Conservation (phyloP, 2,113 vertebrate species). For the Coryphaenoides rupestris region DNA sequence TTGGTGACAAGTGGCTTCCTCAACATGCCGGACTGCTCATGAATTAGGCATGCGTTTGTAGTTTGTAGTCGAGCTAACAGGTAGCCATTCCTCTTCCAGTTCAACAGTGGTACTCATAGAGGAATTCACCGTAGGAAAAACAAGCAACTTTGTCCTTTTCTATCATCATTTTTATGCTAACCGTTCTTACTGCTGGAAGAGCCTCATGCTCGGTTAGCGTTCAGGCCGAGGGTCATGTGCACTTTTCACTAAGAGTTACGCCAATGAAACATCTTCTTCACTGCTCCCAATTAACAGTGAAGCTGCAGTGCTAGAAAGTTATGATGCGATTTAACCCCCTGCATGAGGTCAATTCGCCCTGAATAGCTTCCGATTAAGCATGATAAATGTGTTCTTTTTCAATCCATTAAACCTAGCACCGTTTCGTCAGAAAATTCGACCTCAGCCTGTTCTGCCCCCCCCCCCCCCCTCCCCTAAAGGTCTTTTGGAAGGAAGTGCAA, state of each 20-base stretch:
- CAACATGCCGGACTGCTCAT: slow-evolving; percentile 36
- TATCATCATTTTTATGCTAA: not conserved
- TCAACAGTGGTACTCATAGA: too few species aligned
- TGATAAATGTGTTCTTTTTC: slow-evolving; percentile 66
- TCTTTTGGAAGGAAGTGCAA: slow-evolving; percentile 25
- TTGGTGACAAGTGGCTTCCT: slow-evolving; percentile 54
- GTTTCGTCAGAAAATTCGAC: slow-evolving; percentile 48
- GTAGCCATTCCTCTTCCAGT: too few species aligned
- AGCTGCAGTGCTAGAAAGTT: slow-evolving; percentile 60
- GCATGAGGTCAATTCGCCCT: slow-evolving; percentile 69
- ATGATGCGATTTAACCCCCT: slow-evolving; percentile 67
- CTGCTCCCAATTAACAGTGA: slow-evolving; percentile 65
- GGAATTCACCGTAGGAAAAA: not conserved
- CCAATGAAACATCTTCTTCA: slow-evolving; percentile 59
- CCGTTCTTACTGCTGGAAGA: slow-evolving; percentile 25
- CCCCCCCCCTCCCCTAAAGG: slow-evolving; percentile 16
- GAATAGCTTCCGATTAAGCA: slow-evolving; percentile 67
- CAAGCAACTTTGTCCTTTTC: slow-evolving; percentile 3
- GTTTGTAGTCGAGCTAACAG: slow-evolving; percentile 7
- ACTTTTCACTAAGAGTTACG: slow-evolving; percentile 48
- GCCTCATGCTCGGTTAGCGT: slow-evolving; percentile 51
- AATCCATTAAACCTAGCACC: slow-evolving; percentile 64
- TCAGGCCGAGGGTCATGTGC: slow-evolving; percentile 55
- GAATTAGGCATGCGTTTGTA: slow-evolving; percentile 31
- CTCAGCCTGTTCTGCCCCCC: slow-evolving; percentile 6